Evolutionary conservation across 2,797 vertebrate species (phyloP).

Genomic region (Molossus alvarezi): DNA sequence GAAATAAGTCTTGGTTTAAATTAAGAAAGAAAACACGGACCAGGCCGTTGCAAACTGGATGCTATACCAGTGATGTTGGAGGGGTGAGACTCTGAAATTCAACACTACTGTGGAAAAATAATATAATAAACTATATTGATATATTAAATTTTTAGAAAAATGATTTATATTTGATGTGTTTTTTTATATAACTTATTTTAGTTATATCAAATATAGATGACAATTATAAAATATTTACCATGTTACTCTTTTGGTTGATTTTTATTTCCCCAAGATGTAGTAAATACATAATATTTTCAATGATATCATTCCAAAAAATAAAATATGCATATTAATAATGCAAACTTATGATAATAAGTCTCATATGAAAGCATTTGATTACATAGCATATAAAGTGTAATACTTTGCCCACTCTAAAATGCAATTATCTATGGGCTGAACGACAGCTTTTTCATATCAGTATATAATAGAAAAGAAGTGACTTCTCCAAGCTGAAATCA

Average conservation of each 20-base stretch:
- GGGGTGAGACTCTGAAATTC: background rate
- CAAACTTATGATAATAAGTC: constrained; percentile 65
- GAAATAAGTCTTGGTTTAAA: constrained; percentile 20
- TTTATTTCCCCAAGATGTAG: constrained; percentile 32
- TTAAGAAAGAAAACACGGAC: constrained; percentile 32
- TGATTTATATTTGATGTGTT: constrained; percentile 25
- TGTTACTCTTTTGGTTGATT: background rate
- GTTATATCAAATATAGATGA: constrained; percentile 46
- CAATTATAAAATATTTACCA: constrained; percentile 66
- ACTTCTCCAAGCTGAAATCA: constrained; percentile 39
- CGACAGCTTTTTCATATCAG: constrained; percentile 32
- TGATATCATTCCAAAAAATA: background rate
- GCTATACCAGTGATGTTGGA: background rate
- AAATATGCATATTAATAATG: constrained; percentile 58
- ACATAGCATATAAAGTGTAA: background rate
- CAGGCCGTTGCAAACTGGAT: background rate
- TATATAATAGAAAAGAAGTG: constrained; percentile 23
- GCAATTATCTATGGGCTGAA: constrained; percentile 13
- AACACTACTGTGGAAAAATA: background rate
- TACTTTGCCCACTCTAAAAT: constrained; percentile 50
- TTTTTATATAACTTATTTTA: constrained; percentile 5
- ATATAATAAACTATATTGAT: background rate
- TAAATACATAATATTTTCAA: constrained; percentile 55
- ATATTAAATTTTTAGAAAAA: constrained; percentile 50
- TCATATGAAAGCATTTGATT: constrained; percentile 38